Evolutionary conservation across 2,113 vertebrate genomes (phyloP).

Genomic region (Anarhynchus alexandrinus): DNA sequence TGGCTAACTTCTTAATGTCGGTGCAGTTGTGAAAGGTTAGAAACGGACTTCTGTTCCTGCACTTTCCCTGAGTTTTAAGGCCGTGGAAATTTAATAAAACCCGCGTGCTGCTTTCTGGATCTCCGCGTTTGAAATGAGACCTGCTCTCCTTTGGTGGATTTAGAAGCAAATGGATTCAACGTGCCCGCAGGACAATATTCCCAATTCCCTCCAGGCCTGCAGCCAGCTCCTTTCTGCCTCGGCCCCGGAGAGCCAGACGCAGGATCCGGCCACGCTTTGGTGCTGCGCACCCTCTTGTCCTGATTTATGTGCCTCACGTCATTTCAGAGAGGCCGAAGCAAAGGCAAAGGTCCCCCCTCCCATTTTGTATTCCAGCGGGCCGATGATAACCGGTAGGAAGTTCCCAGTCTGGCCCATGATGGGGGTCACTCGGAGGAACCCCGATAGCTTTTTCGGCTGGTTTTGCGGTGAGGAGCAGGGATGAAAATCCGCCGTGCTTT

Average conservation of each 20-base stretch:
- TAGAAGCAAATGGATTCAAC: conserved; percentile 19
- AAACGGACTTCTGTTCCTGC: background rate
- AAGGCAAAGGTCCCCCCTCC: background rate
- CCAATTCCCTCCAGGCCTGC: conserved; percentile 25
- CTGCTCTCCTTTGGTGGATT: background rate
- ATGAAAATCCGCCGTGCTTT: accelerated
- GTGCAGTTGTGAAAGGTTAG: background rate
- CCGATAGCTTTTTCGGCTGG: background rate
- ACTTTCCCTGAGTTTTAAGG: background rate
- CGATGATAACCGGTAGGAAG: background rate
- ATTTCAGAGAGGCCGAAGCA: background rate
- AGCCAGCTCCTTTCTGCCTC: conserved; percentile 4
- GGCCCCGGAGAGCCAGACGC: background rate
- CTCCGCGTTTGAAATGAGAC: background rate
- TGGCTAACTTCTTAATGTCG: conserved; percentile 14
- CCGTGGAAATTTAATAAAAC: background rate
- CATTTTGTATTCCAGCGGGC: background rate
- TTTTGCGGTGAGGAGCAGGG: background rate
- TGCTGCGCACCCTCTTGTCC: background rate
- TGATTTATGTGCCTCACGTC: background rate
- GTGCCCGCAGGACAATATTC: background rate
- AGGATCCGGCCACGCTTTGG: background rate
- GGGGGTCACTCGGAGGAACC: background rate
- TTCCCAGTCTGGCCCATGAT: background rate
- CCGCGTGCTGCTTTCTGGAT: background rate